These are phyloP conservation scores for Heliothis virescens DNA, from an alignment of 1,140 invertebrate genomes.

Conservation along the genomic window DNA sequence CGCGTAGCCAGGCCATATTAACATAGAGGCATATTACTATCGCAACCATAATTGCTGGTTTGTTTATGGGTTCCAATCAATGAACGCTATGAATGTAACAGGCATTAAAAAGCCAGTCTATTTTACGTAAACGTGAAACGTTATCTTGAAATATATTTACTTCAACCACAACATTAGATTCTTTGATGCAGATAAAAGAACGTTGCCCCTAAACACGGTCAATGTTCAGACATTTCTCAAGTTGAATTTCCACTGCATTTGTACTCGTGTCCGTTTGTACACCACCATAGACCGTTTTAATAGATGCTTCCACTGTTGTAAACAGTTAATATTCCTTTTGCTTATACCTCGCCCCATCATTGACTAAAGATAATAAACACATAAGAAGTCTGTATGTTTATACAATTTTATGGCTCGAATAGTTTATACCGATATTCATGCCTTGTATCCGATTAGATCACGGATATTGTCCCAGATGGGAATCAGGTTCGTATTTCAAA, in stretches of 20 bases:
- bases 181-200: conserved; percentile 51
- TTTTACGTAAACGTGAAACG: conserved; percentile 11
- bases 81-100: too few relatives aligned
- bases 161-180: conserved; percentile 44
- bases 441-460: conserved; percentile 31
- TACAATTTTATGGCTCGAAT: conserved; percentile 19
- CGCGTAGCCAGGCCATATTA: conserved; percentile 13
- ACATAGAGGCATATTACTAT: background rate
- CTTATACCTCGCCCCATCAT: conserved; percentile 28
- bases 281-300: conserved; percentile 32
- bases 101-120: conserved; percentile 19
- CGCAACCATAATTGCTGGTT: background rate
- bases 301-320: conserved; percentile 39
- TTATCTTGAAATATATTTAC: conserved; percentile 28
- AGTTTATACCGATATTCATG: background rate
- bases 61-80: too few relatives aligned
- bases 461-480: conserved; percentile 29
- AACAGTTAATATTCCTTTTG: conserved; percentile 47
- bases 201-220: conserved; percentile 52
- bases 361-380: conserved; percentile 44
- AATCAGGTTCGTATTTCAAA: conserved; percentile 32
- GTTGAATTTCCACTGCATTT: conserved; percentile 55
- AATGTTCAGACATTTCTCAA: conserved; percentile 54
- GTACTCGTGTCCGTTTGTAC: conserved; percentile 27
- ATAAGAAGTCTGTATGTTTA: conserved; percentile 40